phyloP scores from a whole-genome alignment of 2,113 vertebrate species.

The Picathartes gymnocephalus region DNA sequence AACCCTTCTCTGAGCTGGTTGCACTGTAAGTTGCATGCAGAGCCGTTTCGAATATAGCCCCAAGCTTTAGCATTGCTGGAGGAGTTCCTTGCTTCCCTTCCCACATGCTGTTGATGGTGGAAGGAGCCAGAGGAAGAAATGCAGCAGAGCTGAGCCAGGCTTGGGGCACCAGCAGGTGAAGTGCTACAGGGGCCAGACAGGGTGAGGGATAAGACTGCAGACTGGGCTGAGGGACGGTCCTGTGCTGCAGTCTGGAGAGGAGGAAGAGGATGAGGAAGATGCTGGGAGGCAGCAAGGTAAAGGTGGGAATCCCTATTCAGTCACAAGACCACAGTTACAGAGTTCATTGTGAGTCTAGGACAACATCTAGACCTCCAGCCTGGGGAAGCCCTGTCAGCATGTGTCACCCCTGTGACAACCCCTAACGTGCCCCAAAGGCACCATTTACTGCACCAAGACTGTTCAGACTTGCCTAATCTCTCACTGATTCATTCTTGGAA shows the following conservation, averaged over 20 bases:
- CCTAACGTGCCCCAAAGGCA: not conserved
- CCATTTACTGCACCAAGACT: not conserved
- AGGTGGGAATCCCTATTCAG: not conserved
- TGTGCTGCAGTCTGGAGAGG: not conserved
- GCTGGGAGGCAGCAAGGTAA: not conserved
- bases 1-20: not conserved
- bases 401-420: not conserved
- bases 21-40: not conserved
- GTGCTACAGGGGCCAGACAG: fast-evolving
- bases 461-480: not conserved
- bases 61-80: not conserved
- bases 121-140: not conserved
- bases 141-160: not conserved
- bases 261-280: not conserved
- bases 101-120: not conserved
- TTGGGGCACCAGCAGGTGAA: not conserved
- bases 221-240: not conserved
- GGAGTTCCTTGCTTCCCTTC: not conserved
- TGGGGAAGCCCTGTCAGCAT: not conserved
- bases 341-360: not conserved
- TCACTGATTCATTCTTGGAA: not conserved
- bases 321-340: not conserved
- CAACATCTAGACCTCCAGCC: not conserved
- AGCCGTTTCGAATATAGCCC: not conserved
- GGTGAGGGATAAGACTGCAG: not conserved